Evolutionary conservation across 2,797 vertebrate species (phyloP), one percentile per base, ranked within the genome.

Genomic region (Sebastes alutus): DNA sequence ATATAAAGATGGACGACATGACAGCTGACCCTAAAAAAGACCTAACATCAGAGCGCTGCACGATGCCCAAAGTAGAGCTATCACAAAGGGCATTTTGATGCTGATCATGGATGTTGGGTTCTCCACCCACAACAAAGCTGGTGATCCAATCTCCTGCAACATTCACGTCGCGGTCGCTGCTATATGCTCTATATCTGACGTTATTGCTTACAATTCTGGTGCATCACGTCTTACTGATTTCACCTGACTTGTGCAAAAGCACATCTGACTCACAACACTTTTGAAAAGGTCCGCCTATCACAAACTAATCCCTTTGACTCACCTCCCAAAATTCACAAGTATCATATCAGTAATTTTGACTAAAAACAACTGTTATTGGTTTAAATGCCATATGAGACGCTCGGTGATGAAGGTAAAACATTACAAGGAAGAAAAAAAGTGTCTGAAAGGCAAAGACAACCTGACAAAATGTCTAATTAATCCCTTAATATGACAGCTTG

Each of bases 391-490:
- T 42, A 66, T 25, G 30, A 42, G 42, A 66, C 14, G 59, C 25
- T 54, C 18, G 29, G 62, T 33, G 23, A 69, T 52, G 61, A 61
- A 66, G 55, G 30, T 20, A n/a, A 76, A 58, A 30, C 10, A 29
- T 67, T 3, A 49, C 20, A 56, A 60, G 8, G 13, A 42, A 61
- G 14, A 58, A 14, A 25, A 33, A 27, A 38, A 30, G 14, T 6
- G 42, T 7, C 4, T 32, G 18, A 60, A 38, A 83, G 49, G 30
- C 8, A 46, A 69, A 1, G 20, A 62, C 3, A 11, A 61, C 12
- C 33, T 56, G 46, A 80, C 46, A 49, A 67, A 56, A 67, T 71
- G 42, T 33, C 64, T 72, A 86, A 81, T 85, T 29, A 78, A 78
- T 83, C 20, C 27, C 20, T 63, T 67, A 65, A 69, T 75, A 61